Base-by-base conservation (phyloP, 2,888 invertebrate species). In the Pyrgus malvae region DNA sequence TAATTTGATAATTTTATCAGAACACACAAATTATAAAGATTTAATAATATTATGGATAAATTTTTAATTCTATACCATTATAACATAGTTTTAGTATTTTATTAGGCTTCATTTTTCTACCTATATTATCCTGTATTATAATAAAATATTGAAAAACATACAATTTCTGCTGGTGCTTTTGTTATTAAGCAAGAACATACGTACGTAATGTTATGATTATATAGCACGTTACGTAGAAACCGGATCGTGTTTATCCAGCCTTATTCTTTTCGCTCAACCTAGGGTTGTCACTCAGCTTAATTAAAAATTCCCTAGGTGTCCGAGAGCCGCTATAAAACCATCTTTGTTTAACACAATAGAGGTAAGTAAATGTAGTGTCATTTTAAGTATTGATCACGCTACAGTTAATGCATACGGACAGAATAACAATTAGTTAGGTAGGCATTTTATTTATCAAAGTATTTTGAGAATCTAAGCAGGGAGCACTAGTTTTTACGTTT, bases 251-350 rank as follows among this genome's bases (percentile, higher is more conserved):
- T 27, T 21, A 21, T 21, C 5, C 45, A 44, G 29, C 53, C 45
- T 53, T 53, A 53, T 29, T 51, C 21, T 29, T 12, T 44, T 42
- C 45, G 44, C 38, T 53, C 45, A 27, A 45, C 29, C 16, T 51
- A 73, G 72, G 73, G 72, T 40, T 68, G 65, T 1, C 61, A 42
- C 46, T 12, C 46, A 54, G 37, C 38, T 25, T 53, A 53, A 53
- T 53, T 53, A 53, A 45, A 53, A 53, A 51, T 42, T 51, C 50
- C 21, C 53, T 44, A 46, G 46, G 40, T 46, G 40, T 35, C 50
- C 45, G 37, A 38, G 38, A 44, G 51, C 25, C 19, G 38, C 29
- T 45, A 29, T 19, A 45, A 44, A 45, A 23, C 51, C 14, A 44
- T 45, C 40, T 23, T 53, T 53, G 45, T 53, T 53, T 38, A 27